Evolutionary conservation across 1,140 invertebrate genomes (phyloP), one percentile per base, ranked within the genome.

Genomic region (Drosophila equinoxialis): DNA sequence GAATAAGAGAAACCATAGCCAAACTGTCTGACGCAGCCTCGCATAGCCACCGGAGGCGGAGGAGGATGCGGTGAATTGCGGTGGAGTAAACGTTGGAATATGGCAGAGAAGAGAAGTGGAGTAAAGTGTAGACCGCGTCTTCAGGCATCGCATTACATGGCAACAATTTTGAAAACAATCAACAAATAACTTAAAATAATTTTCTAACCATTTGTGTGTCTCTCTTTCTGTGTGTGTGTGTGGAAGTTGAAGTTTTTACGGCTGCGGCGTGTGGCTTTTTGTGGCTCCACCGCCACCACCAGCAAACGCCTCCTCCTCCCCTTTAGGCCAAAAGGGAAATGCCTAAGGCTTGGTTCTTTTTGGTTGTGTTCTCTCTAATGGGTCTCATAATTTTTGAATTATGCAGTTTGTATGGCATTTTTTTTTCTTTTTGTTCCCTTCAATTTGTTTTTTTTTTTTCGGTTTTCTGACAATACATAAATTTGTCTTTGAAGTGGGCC

Each of bases 401-500:
- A 82, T 87, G 76, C 76, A 86, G 72, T 80, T 80, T 80, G 70
- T 65, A 63, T 59, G 42, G 54, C 61, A 68, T 65, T 68, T 14
- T 59, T 67, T 37, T 39, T 39, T 39, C 11, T 39, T 39, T 10
- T 61, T 54, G 30, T 23, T 51, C 45, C 45, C 45, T 51, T 51
- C 45, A 51, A 51, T 51, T 51, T 51, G 14, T 68, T 75, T 68
- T 51, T 71, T 63, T 45, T 65, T 42, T 55, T 48, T 26, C 41
- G 55, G 37, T 59, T 75, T 58, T 74, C 79, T 83, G 83, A 87
- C 83, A 86, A 83, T 86, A 79, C 83, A 86, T 87, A 86, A 82
- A 86, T 87, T 87, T 87, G 65, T 79, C 83, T 86, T 86, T 86
- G 83, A 87, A 80, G 83, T 87, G 83, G 76, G 48, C 64, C 76